Percentiles rank a stretch among this genome's conserved stretches.
These are phyloP conservation scores for Callinectes sapidus DNA, from an alignment of 2,888 invertebrate genomes.

Conservation along the genomic window DNA sequence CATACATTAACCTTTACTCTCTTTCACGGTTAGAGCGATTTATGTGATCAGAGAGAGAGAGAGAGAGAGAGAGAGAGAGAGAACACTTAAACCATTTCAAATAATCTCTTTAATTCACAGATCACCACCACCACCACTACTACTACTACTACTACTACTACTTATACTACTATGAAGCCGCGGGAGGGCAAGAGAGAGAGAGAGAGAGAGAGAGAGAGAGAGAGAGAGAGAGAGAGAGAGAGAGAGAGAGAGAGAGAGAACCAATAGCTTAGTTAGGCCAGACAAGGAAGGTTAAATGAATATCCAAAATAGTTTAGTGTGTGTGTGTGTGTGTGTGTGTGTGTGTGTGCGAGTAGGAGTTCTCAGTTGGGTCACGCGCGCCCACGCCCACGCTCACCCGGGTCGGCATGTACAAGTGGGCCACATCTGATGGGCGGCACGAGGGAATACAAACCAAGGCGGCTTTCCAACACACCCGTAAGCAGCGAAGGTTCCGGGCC, in stretches of 20 bases:
- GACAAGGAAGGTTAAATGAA: not conserved
- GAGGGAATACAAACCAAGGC: not conserved
- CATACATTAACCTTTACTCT: not conserved
- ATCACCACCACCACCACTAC: too few relatives aligned
- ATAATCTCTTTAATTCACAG: too few relatives aligned
- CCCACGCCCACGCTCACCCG: not conserved
- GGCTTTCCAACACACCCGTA: not conserved
- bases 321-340: not conserved
- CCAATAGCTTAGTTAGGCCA: not conserved
- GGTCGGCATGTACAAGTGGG: not conserved
- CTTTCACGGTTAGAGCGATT: too few relatives aligned
- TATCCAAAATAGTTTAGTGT: not conserved
- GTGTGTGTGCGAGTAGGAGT: not conserved
- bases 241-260: not conserved
- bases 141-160: too few relatives aligned
- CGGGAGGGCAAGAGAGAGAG: too few relatives aligned
- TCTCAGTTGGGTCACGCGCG: not conserved
- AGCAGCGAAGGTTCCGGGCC: not conserved
- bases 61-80: not conserved
- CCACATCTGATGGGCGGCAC: not conserved
- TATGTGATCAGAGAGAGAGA: not conserved
- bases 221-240: not conserved
- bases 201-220: not conserved
- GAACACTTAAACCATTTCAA: not conserved
- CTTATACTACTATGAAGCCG: too few relatives aligned